These are phyloP conservation scores for Dendropsophus ebraccatus DNA, from an alignment of 2,113 vertebrate genomes.

Conservation along the genomic window DNA sequence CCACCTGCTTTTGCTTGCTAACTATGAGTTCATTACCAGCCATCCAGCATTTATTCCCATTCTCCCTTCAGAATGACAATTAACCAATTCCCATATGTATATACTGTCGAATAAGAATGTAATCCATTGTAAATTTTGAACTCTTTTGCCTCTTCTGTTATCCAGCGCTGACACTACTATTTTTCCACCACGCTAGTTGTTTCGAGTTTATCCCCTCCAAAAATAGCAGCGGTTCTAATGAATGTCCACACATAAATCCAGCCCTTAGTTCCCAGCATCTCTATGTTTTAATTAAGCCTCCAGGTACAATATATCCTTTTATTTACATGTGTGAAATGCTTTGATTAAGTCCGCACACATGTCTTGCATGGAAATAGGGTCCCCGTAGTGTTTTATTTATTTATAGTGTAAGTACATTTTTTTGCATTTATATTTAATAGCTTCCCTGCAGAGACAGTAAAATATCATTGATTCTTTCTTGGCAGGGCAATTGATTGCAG, in stretches of 20 bases:
- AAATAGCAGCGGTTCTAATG: slow-evolving; percentile 9
- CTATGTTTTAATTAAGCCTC: slow-evolving; percentile 51
- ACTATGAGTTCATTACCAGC: not conserved
- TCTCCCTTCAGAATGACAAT: not conserved
- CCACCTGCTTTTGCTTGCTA: not conserved
- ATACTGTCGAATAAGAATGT: not conserved
- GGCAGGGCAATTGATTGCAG: slow-evolving; percentile 59
- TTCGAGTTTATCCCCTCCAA: not conserved
- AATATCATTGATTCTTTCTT: slow-evolving; percentile 59
- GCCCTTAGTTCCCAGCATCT: not conserved
- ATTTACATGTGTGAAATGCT: slow-evolving; percentile 53
- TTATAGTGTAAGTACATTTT: slow-evolving; percentile 58
- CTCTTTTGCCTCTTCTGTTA: not conserved
- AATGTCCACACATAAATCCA: slow-evolving; percentile 33
- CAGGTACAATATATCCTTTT: slow-evolving; percentile 46
- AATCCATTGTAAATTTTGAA: not conserved
- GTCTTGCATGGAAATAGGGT: slow-evolving; percentile 56
- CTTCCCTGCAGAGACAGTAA: slow-evolving; percentile 58
- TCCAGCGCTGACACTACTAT: not conserved
- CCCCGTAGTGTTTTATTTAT: slow-evolving; percentile 57
- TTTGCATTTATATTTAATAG: slow-evolving; percentile 60
- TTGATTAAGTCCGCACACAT: slow-evolving; percentile 46
- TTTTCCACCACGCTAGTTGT: slow-evolving; percentile 2
- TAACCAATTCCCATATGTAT: not conserved
- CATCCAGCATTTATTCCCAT: not conserved